Percentiles rank a stretch among this genome's conserved stretches.
Conservation (phyloP, 2,113 vertebrate genomes). For the Manacus vitellinus region DNA sequence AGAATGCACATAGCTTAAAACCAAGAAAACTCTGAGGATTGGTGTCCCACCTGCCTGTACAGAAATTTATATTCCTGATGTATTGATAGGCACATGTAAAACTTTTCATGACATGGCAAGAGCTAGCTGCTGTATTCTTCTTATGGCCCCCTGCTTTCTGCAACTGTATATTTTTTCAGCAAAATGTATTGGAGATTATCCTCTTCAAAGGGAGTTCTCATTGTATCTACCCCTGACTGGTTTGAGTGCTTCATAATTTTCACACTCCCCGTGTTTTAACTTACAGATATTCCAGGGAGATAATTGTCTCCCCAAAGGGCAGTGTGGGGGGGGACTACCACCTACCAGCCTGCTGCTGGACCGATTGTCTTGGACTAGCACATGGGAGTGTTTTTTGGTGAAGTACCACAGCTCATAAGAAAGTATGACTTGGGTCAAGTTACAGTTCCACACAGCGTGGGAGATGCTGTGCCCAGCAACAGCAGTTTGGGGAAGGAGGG, state of each 20-base stretch:
- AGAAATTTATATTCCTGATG: background rate
- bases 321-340: accelerated
- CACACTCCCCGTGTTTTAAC: background rate
- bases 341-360: background rate
- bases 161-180: background rate
- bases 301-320: background rate
- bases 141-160: background rate
- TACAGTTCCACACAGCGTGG: background rate
- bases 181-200: background rate
- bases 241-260: background rate
- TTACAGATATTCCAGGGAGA: background rate
- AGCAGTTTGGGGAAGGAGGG: background rate
- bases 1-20: background rate
- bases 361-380: background rate
- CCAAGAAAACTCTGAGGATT: background rate
- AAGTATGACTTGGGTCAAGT: background rate
- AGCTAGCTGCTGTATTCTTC: background rate
- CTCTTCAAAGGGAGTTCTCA: background rate
- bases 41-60: background rate
- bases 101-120: background rate
- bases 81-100: background rate
- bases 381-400: accelerated
- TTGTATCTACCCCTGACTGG: background rate
- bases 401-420: background rate
- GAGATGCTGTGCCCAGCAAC: background rate